Base-by-base conservation (phyloP, 2,888 invertebrate species). In the Clanis bilineata region DNA sequence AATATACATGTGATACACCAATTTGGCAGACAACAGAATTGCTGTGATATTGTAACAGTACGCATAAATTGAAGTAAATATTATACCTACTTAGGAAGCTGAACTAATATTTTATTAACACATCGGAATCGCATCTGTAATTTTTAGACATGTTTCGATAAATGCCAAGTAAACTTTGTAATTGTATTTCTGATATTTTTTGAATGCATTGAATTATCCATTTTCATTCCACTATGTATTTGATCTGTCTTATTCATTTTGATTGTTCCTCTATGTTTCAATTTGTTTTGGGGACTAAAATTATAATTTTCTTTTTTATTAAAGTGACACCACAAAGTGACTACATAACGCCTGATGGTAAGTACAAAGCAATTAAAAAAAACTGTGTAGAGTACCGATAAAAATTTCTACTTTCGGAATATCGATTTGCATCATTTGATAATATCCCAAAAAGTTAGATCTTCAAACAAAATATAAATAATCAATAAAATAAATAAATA, bases 341-440 rank as follows among this genome's bases (percentile, higher is more conserved):
- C 55, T 39, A 56, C 39, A 56, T 39, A 36, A 56, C 55, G 55
- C 55, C 55, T 56, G 55, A 56, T 56, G 55, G 55, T 56, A 56
- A 56, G 39, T 36, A 56, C 38, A 56, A 23, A 21, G 55, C 38
- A 22, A 23, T 38, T 39, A 32, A 32, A 28, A 51, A 51, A 56
- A 39, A 38, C 22, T 21, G 18, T 38, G 15, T 22, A 12, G 32
- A 2, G 6, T 7, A 12, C 18, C 15, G 15, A 28, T 9, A 28
- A 23, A 22, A 44, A 43, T 23, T 44, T 44, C 12, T 7, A 41
- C 18, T 22, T 12, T 22, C 23, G 0, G 22, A 23, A 44, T 22
- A 10, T 18, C 4, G 4, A 12, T 38, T n/a, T 3, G 38, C 12
- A 4, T 38, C 12, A n/a, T 38, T 38, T 12, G 4, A 28, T n/a